Conservation (phyloP, 2,888 invertebrate species). For the Agrypnus murinus region DNA sequence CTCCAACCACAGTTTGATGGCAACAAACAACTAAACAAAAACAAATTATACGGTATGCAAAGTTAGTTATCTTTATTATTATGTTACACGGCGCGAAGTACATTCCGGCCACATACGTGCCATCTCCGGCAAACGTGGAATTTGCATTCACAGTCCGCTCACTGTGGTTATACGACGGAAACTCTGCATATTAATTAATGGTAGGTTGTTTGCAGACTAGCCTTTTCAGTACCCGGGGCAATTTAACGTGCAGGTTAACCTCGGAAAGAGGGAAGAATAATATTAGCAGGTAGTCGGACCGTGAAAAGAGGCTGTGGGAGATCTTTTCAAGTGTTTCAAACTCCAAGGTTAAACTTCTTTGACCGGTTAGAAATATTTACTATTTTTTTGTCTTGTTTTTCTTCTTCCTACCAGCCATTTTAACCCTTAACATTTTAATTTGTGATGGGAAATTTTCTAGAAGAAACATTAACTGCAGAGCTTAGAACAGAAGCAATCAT, state of each 20-base stretch:
- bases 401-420: too few relatives aligned
- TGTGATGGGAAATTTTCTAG: too few relatives aligned
- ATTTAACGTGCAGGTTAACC: slow-evolving; percentile 55
- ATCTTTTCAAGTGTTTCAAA: slow-evolving; percentile 27
- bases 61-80: slow-evolving; percentile 42
- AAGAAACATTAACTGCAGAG: too few relatives aligned
- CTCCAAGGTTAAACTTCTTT: slow-evolving; percentile 51
- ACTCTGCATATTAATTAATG: slow-evolving; percentile 60
- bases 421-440: too few relatives aligned
- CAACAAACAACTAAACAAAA: slow-evolving; percentile 33
- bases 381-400: too few relatives aligned
- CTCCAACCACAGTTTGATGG: slow-evolving; percentile 24
- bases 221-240: slow-evolving; percentile 55
- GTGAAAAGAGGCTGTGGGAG: slow-evolving; percentile 40
- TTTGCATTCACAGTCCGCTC: slow-evolving; percentile 56
- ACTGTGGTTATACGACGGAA: slow-evolving; percentile 51
- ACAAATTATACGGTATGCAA: slow-evolving; percentile 32
- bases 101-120: slow-evolving; percentile 55
- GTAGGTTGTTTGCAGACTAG: slow-evolving; percentile 56
- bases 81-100: slow-evolving; percentile 41
- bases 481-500: too few relatives aligned
- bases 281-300: slow-evolving; percentile 56
- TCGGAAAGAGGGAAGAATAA: slow-evolving; percentile 47
- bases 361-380: too few relatives aligned
- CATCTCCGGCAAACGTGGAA: slow-evolving; percentile 53